Conservation (phyloP, 2,113 vertebrate genomes). For the Stegastes partitus region DNA sequence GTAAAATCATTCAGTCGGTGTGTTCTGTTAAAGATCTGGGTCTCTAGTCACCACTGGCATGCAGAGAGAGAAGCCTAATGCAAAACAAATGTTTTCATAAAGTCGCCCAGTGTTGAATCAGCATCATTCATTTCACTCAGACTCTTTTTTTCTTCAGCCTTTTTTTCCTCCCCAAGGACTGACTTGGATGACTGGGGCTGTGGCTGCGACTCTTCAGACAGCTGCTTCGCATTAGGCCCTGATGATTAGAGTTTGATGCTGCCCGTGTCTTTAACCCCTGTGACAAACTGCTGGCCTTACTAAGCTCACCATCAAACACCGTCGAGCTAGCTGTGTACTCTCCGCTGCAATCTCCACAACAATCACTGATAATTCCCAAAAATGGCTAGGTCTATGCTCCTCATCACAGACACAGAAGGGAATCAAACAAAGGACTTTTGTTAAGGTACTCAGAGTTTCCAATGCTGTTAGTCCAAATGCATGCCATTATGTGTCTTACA, state of each 20-base stretch:
- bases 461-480: background rate
- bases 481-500: background rate
- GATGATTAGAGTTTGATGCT: conserved; percentile 62
- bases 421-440: conserved; percentile 41
- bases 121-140: conserved; percentile 65
- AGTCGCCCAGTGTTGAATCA: conserved; percentile 76
- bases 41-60: conserved; percentile 58
- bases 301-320: conserved; percentile 61
- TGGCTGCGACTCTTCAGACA: conserved; percentile 49
- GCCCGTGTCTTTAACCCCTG: conserved; percentile 62
- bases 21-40: conserved; percentile 60
- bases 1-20: conserved; percentile 38
- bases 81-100: conserved; percentile 82
- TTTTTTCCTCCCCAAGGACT: conserved; percentile 29
- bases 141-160: conserved; percentile 17
- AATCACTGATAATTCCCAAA: conserved; percentile 30
- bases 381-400: background rate
- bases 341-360: conserved; percentile 3
- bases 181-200: conserved; percentile 27
- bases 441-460: conserved; percentile 22
- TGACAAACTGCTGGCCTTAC: conserved; percentile 54
- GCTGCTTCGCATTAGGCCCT: conserved; percentile 77
- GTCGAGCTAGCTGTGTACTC: background rate
- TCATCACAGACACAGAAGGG: conserved; percentile 40
- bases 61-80: conserved; percentile 56